Conservation (phyloP, 1,140 invertebrate species). For the Lysiphlebus fabarum region DNA sequence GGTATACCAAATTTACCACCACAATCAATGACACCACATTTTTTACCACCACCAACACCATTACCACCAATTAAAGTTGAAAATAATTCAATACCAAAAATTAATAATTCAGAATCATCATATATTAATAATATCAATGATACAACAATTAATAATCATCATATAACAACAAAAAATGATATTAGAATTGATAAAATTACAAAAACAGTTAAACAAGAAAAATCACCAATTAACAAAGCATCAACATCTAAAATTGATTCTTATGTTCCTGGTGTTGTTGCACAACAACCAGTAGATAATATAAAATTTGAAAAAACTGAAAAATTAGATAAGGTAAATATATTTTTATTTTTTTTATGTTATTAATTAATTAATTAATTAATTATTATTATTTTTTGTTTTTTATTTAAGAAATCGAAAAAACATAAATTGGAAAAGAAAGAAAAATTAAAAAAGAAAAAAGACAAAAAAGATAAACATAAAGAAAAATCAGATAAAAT, state of each 20-base stretch:
- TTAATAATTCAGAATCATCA: slow-evolving; percentile 20
- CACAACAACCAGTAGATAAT: background rate
- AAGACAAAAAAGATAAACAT: slow-evolving; percentile 72
- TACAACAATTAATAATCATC: too few species aligned
- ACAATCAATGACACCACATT: slow-evolving; percentile 25
- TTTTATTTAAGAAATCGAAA: slow-evolving; percentile 61
- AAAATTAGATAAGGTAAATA: slow-evolving; percentile 41
- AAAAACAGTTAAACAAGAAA: too few species aligned
- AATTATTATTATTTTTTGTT: slow-evolving; percentile 14
- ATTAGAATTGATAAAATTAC: too few species aligned
- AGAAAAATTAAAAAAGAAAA: slow-evolving; percentile 73
- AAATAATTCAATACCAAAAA: slow-evolving; percentile 29
- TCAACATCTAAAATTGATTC: background rate
- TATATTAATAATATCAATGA: too few species aligned
- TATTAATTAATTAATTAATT: slow-evolving; percentile 22
- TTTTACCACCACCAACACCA: slow-evolving; percentile 47
- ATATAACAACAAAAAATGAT: too few species aligned
- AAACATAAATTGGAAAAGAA: slow-evolving; percentile 71
- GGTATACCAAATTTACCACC: slow-evolving; percentile 25
- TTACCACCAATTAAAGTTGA: slow-evolving; percentile 17
- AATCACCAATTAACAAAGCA: too few species aligned
- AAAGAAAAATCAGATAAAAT: slow-evolving; percentile 61
- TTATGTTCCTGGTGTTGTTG: slow-evolving; percentile 25
- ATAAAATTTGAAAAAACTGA: slow-evolving; percentile 31
- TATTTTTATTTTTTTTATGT: slow-evolving; percentile 8